Base-by-base conservation (phyloP, 1,140 invertebrate species). In the Dufourea novaeangliae region DNA sequence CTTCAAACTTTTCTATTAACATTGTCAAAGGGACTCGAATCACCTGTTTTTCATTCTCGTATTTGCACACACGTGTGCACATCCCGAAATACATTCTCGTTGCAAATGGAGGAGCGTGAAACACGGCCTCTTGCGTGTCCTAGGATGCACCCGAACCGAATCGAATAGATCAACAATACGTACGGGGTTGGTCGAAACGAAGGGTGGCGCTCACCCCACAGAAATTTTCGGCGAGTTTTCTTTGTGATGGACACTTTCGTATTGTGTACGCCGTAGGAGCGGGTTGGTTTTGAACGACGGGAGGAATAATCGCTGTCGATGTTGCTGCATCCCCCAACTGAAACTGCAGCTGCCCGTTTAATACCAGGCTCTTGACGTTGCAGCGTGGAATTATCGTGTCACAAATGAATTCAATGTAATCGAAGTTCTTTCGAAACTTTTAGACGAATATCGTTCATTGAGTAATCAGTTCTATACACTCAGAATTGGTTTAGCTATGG, bases 241-340 rank as follows among this genome's bases (percentile, higher is more conserved):
- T 57, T 59, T 41, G n/a, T 82, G 83, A 85, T 57, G 73, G 80
- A 85, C 84, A 75, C 67, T 78, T 70, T 66, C 62, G 39, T 71
- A 85, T 84, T 79, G 72, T 67, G 52, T 67, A 37, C 56, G 44
- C 22, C 29, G 34, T 34, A 32, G 46, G 29, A 56, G 25, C 52
- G 39, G 52, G 39, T 57, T 63, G 32, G 22, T 54, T 54, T 83
- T 68, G 80, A 86, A 73, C 75, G 80, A 85, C 83, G 79, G 83
- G 59, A 34, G 39, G 54, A 74, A 80, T 84, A 83, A 76, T 71
- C 82, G 63, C 59, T 46, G 64, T 62, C 76, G 73, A 70, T 54
- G 44, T 46, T 52, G 44, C 56, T 50, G 57, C 69, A 72, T 54
- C 50, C 67, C n/a, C n/a, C 69, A n/a, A 32, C 32, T 77, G 44